A percentile compares a stretch with the other conserved stretches of the same genome.
Evolutionary conservation across 2,113 vertebrate genomes (phyloP).

Genomic region (Ailurus styani): DNA sequence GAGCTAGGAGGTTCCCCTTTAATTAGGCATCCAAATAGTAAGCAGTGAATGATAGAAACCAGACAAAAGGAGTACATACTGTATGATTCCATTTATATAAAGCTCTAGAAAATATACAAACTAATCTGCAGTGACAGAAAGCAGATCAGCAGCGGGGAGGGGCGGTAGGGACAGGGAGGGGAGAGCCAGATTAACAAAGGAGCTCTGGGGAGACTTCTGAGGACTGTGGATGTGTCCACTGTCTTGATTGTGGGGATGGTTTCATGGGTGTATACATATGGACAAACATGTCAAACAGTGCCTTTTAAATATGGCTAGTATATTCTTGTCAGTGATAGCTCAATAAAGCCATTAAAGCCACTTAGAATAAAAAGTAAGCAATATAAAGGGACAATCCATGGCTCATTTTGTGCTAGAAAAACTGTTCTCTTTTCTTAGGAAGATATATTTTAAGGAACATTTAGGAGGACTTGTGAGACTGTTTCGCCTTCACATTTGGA

Average conservation of each 20-base stretch:
- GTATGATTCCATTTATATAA: neutral
- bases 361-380: neutral
- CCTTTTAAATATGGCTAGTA: neutral
- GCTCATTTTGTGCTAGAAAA: neutral
- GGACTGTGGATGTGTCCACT: no score
- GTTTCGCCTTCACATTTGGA: neutral
- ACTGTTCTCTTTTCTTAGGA: neutral
- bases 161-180: accelerated
- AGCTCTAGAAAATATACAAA: conserved; percentile 5
- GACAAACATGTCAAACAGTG: neutral
- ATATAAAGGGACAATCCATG: neutral
- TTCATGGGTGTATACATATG: neutral
- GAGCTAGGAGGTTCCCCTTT: conserved; percentile 16
- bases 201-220: neutral
- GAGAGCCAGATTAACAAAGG: neutral
- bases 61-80: neutral
- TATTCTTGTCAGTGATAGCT: neutral
- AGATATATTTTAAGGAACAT: neutral
- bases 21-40: conserved; percentile 28
- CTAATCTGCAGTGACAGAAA: neutral
- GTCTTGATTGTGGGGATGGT: neutral
- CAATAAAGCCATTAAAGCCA: neutral
- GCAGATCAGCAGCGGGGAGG: neutral
- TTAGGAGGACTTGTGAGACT: neutral
- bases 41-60: neutral